Percentiles rank a stretch among this genome's conserved stretches.
phyloP scores from a whole-genome alignment of 2,797 vertebrate species.

The Perdix hodgsoniae region DNA sequence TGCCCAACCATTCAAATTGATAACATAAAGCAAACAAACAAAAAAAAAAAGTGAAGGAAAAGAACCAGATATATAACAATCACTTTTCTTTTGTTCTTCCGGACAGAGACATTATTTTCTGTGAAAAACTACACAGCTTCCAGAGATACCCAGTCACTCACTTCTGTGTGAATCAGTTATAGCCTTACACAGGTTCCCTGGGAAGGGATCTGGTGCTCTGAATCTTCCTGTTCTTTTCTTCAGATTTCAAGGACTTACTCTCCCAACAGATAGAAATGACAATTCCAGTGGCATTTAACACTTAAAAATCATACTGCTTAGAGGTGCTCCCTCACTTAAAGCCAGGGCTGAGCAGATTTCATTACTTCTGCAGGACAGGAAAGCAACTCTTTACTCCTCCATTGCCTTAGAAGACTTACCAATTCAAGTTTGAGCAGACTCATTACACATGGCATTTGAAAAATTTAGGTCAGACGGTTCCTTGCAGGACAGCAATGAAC shows the following conservation, averaged over 20 bases:
- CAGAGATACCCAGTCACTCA: neutral
- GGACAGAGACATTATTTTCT: neutral
- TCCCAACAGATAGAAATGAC: neutral
- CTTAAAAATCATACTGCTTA: neutral
- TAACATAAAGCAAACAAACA: neutral
- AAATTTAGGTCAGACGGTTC: neutral
- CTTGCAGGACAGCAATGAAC: neutral
- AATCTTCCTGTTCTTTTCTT: neutral
- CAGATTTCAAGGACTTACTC: neutral
- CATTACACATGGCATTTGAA: neutral
- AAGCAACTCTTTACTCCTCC: neutral
- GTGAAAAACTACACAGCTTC: neutral
- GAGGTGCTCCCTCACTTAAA: neutral
- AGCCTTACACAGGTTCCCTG: neutral
- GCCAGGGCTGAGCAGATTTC: neutral
- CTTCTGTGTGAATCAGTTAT: neutral
- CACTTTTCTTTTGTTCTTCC: neutral
- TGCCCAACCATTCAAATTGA: neutral
- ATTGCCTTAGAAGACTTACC: neutral
- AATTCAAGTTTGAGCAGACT: neutral
- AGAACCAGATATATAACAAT: neutral
- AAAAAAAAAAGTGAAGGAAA: neutral
- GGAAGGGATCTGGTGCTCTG: neutral
- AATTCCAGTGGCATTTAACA: neutral
- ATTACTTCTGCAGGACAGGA: neutral